A percentile compares a stretch with the other conserved stretches of the same genome.
phyloP scores from a whole-genome alignment of 2,888 invertebrate species.

The Trimorus sp. region DNA sequence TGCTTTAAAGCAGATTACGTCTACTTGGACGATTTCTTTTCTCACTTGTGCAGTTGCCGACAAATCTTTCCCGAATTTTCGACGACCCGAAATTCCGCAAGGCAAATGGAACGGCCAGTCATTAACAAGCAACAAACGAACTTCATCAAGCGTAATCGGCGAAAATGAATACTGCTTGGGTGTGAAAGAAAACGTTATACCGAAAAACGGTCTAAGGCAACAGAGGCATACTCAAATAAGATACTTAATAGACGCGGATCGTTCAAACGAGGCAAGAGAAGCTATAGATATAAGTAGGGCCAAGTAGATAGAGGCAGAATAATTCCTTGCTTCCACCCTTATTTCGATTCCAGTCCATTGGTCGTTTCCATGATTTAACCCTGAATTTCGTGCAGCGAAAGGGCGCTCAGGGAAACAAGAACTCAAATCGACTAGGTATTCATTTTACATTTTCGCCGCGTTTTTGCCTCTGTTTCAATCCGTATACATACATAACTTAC shows the following conservation, averaged over 20 bases:
- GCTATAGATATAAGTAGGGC: conserved; percentile 80
- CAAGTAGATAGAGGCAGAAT: conserved; percentile 73
- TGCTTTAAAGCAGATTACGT: conserved; percentile 17
- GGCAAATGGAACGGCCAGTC: too few relatives aligned
- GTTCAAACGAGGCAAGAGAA: conserved; percentile 78
- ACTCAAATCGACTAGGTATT: conserved; percentile 70
- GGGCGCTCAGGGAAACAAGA: conserved; percentile 68
- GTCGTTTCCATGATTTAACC: conserved; percentile 79
- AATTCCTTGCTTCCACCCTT: conserved; percentile 44
- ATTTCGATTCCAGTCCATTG: conserved; percentile 78
- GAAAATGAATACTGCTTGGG: background rate
- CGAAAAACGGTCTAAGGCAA: conserved; percentile 43
- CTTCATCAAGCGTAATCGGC: background rate
- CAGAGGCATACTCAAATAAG: conserved; percentile 50
- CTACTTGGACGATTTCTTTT: conserved; percentile 3
- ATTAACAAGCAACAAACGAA: too few relatives aligned
- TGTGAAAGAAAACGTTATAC: conserved; percentile 13
- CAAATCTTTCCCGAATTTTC: too few relatives aligned
- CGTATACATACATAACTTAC: conserved; percentile 45
- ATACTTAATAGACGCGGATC: conserved; percentile 72
- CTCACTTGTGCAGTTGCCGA: too few relatives aligned
- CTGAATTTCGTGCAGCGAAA: conserved; percentile 74
- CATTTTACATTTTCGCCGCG: conserved; percentile 70
- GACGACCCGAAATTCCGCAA: background rate
- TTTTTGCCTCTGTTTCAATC: conserved; percentile 60